phyloP scores from a whole-genome alignment of 2,888 invertebrate genomes.

The Drosophila emarginata region DNA sequence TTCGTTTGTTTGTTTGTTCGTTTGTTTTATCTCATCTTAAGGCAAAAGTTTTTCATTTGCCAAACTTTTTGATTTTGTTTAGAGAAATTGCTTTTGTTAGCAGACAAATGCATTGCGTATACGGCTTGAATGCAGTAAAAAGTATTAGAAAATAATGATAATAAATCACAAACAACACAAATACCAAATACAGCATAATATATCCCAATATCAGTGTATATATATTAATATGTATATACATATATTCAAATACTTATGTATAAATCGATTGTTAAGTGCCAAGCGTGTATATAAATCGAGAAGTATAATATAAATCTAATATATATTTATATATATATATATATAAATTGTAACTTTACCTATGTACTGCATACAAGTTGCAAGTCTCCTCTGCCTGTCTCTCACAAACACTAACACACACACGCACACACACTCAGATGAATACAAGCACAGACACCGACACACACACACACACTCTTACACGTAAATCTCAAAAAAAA shows the following conservation, averaged over 20 bases:
- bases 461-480: too few species aligned
- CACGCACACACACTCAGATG: background rate
- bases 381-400: slow-evolving; percentile 12
- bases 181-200: too few species aligned
- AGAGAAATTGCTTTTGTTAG: slow-evolving; percentile 26
- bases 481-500: background rate
- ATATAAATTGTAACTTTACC: slow-evolving; percentile 10
- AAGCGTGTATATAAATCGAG: slow-evolving; percentile 7
- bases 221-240: background rate
- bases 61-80: slow-evolving; percentile 6
- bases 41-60: slow-evolving; percentile 13
- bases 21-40: background rate
- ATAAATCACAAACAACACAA: background rate
- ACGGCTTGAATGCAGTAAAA: slow-evolving; percentile 26
- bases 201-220: slow-evolving; percentile 9
- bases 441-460: background rate
- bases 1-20: background rate
- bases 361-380: slow-evolving; percentile 9
- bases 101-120: slow-evolving; percentile 15
- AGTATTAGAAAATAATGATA: slow-evolving; percentile 11
- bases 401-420: background rate
- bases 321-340: slow-evolving; percentile 1
- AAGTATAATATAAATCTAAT: slow-evolving; percentile 7
- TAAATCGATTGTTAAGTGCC: slow-evolving; percentile 22
- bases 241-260: slow-evolving; percentile 31